Conservation (phyloP, 2,888 invertebrate species). For the Steinernema scapterisci region DNA sequence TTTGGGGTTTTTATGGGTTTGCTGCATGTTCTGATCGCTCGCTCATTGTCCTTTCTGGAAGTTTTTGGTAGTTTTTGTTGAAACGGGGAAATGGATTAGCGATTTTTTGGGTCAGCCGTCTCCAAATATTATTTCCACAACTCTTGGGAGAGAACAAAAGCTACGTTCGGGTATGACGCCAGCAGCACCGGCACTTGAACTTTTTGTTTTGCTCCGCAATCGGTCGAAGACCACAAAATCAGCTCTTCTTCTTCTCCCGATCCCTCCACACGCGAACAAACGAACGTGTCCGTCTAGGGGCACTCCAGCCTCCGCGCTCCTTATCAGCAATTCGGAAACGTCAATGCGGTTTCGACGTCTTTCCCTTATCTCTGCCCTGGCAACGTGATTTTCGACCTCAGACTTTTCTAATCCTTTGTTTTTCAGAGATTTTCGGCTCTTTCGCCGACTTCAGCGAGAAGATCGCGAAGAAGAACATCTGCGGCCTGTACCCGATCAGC, state of each 20-base stretch:
- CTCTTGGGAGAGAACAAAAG: too few species aligned
- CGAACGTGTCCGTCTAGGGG: background rate
- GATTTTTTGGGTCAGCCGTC: too few species aligned
- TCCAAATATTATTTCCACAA: too few species aligned
- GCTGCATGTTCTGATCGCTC: too few species aligned
- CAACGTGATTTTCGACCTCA: background rate
- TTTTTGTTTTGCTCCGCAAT: constrained; percentile 6
- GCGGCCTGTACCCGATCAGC: background rate
- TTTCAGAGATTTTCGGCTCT: constrained; percentile 11
- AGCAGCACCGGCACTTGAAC: constrained; percentile 8
- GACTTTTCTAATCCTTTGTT: background rate
- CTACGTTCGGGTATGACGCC: too few species aligned
- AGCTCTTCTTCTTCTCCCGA: background rate
- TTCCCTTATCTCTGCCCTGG: background rate
- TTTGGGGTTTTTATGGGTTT: too few species aligned
- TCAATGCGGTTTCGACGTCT: background rate
- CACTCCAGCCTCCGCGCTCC: background rate
- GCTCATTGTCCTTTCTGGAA: too few species aligned
- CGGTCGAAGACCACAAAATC: constrained; percentile 15
- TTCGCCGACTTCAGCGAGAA: background rate
- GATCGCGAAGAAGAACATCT: background rate
- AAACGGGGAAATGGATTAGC: too few species aligned
- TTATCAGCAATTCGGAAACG: constrained; percentile 10
- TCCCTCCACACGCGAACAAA: background rate
- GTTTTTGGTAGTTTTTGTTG: too few species aligned